Base-by-base conservation (phyloP, 35 echinoderm and acorn worm genomes). In the Holothuria glaberrima region DNA sequence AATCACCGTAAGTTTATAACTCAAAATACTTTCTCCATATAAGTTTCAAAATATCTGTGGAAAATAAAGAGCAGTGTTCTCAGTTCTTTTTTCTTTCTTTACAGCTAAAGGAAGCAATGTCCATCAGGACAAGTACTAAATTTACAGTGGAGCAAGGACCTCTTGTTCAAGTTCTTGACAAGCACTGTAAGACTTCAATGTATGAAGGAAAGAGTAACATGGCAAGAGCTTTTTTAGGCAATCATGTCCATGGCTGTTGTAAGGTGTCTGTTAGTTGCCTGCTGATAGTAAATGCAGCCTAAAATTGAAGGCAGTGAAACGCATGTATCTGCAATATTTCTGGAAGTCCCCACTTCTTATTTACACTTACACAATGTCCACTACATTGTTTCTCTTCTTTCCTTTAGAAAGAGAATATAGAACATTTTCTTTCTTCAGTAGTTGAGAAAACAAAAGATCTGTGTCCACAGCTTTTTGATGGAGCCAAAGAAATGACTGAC, bases 371-470 rank as follows among this genome's bases (percentile, higher is more conserved):
- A 65, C 25, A 69, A 58, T 50, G 46, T 67, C 85, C 16, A 58
- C 58, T 38, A 14, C 20, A 35, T 48, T 87, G 25, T 25, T 87
- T 48, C 44, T 22, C 7, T 68, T 87, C 27, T n/a, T 68, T n/a
- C n/a, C 84, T 44, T n/a, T 44, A 69, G 63, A 65, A 87, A 70
- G 34, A 34, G 12, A 87, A 67, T 17, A 87, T 69, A 28, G 22
- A 87, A 6, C 27, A 70, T 48, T 3, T 66, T 27, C 46, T 65
- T 21, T 24, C 46, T 18, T 46, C 32, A 35, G 61, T 87, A 17
- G 62, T 68, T 24, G 32, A 12, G 24, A 41, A 64, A 61, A 26
- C 27, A 22, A 24, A 87, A 66, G 22, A 87, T 13, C 6, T 87
- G 35, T 87, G 61, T n/a, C 61, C 84, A 87, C 34, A 60, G 1